A percentile compares a stretch with the other conserved stretches of the same genome.
phyloP scores from a whole-genome alignment of 2,888 invertebrate species.

The Orchesellides sinensis region DNA sequence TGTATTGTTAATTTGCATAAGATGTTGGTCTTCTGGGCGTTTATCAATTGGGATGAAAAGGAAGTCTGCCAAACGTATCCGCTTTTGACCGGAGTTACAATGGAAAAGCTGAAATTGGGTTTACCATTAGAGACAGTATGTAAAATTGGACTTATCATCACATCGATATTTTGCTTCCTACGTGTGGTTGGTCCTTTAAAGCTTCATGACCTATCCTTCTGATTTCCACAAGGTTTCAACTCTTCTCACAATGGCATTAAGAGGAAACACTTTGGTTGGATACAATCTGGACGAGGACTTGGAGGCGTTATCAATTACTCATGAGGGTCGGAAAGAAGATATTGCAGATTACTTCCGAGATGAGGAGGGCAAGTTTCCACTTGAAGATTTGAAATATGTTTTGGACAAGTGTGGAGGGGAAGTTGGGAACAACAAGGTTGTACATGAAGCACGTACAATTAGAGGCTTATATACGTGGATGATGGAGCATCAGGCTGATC shows the following conservation, averaged over 20 bases:
- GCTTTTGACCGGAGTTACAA: neutral
- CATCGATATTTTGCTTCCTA: neutral
- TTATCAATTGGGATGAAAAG: constrained; percentile 18
- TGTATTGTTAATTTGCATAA: constrained; percentile 14
- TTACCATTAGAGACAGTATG: constrained; percentile 19
- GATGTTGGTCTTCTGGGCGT: constrained; percentile 15
- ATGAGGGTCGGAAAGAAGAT: constrained; percentile 11
- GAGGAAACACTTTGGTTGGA: constrained; percentile 3
- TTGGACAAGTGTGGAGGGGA: neutral
- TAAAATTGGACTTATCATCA: no score
- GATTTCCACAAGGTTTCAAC: neutral
- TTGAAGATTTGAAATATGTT: constrained; percentile 7
- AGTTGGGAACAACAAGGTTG: constrained; percentile 1
- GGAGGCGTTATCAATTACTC: neutral
- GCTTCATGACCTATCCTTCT: neutral
- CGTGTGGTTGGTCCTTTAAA: neutral
- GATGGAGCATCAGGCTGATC: constrained; percentile 5
- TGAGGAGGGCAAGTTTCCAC: constrained; percentile 2
- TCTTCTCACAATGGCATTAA: constrained; percentile 1
- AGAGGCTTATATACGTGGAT: constrained; percentile 16
- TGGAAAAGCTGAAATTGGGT: neutral
- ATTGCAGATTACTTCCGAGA: constrained; percentile 21
- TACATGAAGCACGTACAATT: constrained; percentile 9
- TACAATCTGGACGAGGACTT: constrained; percentile 23
- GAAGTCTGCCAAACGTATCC: constrained; percentile 21